Evolutionary conservation across 1,140 invertebrate species (phyloP).

Genomic region (Anoplophora glabripennis): DNA sequence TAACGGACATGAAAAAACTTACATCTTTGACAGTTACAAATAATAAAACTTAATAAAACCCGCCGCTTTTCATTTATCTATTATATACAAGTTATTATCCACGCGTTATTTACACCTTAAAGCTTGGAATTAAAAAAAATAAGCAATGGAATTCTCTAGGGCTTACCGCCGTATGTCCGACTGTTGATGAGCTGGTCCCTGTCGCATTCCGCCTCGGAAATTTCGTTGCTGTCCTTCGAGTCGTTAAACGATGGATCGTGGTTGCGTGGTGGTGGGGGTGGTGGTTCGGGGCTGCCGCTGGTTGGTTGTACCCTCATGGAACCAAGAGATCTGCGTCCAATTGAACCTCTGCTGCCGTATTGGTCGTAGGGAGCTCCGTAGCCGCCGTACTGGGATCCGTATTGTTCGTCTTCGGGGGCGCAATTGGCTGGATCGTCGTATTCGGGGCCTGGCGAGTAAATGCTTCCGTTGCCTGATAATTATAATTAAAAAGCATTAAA

Average conservation of each 20-base stretch:
- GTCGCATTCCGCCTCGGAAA: conserved; percentile 90
- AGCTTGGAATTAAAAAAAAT: background rate
- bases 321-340: conserved; percentile 57
- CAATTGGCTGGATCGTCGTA: conserved; percentile 91
- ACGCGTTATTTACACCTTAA: too few relatives aligned
- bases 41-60: background rate
- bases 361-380: conserved; percentile 83
- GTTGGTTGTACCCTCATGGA: conserved; percentile 65
- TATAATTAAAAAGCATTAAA: background rate
- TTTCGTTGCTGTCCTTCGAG: conserved; percentile 89
- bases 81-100: background rate
- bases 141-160: background rate
- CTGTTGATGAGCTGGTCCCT: conserved; percentile 69
- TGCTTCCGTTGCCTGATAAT: conserved; percentile 60
- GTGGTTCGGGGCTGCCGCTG: conserved; percentile 70
- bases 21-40: background rate
- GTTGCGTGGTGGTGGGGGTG: conserved; percentile 73
- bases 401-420: conserved; percentile 84
- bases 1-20: too few relatives aligned
- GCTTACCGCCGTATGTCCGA: conserved; percentile 71
- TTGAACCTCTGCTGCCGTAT: conserved; percentile 78
- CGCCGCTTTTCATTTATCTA: background rate
- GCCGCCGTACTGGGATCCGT: conserved; percentile 77
- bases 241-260: conserved; percentile 80
- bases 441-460: conserved; percentile 73